Evolutionary conservation across 2,797 vertebrate genomes (phyloP).

Genomic region (Acanthurus leucopareius): DNA sequence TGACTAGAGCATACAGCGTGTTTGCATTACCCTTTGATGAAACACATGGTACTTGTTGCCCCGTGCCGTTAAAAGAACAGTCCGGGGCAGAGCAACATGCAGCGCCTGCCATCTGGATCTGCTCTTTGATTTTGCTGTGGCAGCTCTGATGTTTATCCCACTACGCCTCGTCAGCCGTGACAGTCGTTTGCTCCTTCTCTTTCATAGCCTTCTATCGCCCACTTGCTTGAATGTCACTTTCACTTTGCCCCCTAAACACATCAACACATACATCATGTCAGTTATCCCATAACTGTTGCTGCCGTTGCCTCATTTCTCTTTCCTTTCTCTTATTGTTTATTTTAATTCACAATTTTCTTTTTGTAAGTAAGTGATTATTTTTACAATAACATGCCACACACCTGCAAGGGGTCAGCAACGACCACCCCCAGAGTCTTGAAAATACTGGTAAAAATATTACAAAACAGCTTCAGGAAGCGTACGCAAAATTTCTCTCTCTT

Average conservation of each 20-base stretch:
- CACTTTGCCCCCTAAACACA: background rate
- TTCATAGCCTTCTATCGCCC: background rate
- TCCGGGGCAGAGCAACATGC: constrained; percentile 47
- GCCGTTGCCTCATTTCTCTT: background rate
- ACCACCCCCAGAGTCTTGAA: background rate
- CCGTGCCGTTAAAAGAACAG: constrained; percentile 54
- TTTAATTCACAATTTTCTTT: background rate
- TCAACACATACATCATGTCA: constrained; percentile 12
- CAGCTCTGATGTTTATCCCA: constrained; percentile 64
- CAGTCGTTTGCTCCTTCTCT: constrained; percentile 53
- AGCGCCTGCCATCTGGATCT: constrained; percentile 72
- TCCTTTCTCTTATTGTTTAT: background rate
- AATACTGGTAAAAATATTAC: background rate
- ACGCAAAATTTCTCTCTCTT: background rate
- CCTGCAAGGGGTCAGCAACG: background rate
- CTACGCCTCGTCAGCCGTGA: constrained; percentile 66
- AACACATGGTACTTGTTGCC: constrained; percentile 77
- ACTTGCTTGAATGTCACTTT: background rate
- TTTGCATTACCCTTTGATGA: constrained; percentile 62
- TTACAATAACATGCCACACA: background rate
- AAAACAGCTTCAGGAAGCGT: background rate
- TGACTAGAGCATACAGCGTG: background rate
- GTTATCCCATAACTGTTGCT: background rate
- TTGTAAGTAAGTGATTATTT: background rate
- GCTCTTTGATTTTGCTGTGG: constrained; percentile 62